Evolutionary conservation across 2,888 invertebrate species (phyloP), one percentile per base, ranked within the genome.

Genomic region (Syritta pipiens): DNA sequence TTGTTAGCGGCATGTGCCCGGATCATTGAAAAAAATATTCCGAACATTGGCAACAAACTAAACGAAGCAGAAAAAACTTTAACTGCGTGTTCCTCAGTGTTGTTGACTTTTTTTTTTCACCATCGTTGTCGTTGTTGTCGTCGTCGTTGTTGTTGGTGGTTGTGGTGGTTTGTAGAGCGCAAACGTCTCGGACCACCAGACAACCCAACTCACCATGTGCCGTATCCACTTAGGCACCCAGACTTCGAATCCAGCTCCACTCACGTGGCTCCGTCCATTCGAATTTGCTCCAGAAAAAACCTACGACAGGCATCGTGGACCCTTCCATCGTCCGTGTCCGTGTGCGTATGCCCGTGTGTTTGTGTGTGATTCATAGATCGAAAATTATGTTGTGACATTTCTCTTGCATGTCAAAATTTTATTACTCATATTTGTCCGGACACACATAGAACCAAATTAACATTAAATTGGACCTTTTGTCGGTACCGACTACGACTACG

Each of bases 361-460:
- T n/a, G 81, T 79, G 75, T 81, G 79, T 83, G 83, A 83, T 83
- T 83, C 83, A 83, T 83, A 81, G 82, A 82, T 81, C 69, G 82
- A 76, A 83, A 83, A 83, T 83, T 83, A 83, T 83, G 83, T 83
- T 83, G 83, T 83, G 83, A 83, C 83, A 83, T 83, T 82, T 81
- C 79, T 83, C 83, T 83, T 82, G 83, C 83, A 83, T 83, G 83
- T 83, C 81, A 83, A 82, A 82, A 83, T 83, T 83, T 83, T 83
- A 83, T 83, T 82, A 83, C 81, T 83, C 83, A 83, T 83, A 82
- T 82, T 81, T 81, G 81, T 81, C 72, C 81, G 72, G 48, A 81
- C 81, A 81, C 81, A 81, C 75, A 81, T 81, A 75, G 81, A 75
- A 82, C 79, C 81, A 81, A 81, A 81, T 82, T 81, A 82, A 82